Conservation (phyloP, 2,888 invertebrate genomes). For the Agrotis ipsilon region DNA sequence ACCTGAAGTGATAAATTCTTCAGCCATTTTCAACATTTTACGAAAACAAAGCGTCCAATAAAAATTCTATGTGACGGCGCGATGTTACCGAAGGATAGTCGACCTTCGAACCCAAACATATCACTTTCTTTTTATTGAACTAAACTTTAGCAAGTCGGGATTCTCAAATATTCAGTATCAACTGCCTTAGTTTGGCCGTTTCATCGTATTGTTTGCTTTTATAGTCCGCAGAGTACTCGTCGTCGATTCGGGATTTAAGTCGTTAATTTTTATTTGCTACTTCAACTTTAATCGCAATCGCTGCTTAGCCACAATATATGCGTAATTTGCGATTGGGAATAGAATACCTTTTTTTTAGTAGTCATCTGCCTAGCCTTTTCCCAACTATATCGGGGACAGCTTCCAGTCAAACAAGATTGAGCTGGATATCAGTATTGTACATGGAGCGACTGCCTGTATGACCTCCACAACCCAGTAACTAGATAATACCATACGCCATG, state of each 20-base stretch:
- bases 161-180: conserved; percentile 49
- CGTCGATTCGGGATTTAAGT: conserved; percentile 1
- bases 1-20: not conserved
- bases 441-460: no score
- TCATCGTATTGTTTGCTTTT: conserved; percentile 22
- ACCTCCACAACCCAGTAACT: no score
- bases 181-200: conserved; percentile 28
- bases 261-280: conserved; percentile 12
- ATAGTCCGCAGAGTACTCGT: conserved; percentile 17
- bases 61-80: conserved; percentile 31
- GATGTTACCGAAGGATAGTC: conserved; percentile 8
- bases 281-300: conserved; percentile 3
- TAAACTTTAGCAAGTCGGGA: conserved; percentile 28
- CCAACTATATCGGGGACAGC: no score
- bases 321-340: not conserved
- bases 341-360: not conserved
- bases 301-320: not conserved
- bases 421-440: no score
- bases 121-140: conserved; percentile 53
- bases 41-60: conserved; percentile 43
- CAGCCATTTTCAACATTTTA: not conserved
- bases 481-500: no score
- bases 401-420: no score
- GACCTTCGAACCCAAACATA: conserved; percentile 37
- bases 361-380: no score